phyloP scores from a whole-genome alignment of 2,888 invertebrate genomes.

The Camptogramma bilineatum region DNA sequence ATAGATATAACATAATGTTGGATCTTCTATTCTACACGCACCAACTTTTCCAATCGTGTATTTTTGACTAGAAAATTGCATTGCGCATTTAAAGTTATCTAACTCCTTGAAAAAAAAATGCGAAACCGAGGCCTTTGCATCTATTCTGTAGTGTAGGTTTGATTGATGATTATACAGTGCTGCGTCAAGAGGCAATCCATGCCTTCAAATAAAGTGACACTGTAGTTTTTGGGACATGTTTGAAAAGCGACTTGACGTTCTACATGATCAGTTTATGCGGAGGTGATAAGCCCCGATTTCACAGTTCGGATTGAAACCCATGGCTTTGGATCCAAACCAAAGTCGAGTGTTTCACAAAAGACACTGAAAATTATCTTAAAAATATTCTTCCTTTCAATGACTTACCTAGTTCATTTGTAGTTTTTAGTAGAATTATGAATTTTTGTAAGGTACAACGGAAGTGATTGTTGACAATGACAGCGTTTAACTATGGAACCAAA shows the following conservation, averaged over 20 bases:
- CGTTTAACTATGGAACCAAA: constrained; percentile 10
- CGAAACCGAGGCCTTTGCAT: background rate
- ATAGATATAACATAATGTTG: background rate
- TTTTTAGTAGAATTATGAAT: constrained; percentile 3
- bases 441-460: constrained; percentile 2
- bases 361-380: background rate
- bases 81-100: background rate
- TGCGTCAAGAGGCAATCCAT: background rate
- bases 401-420: background rate
- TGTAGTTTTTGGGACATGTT: background rate
- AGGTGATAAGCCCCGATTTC: background rate
- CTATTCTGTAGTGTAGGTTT: background rate
- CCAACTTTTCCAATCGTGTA: background rate
- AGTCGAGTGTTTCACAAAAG: background rate
- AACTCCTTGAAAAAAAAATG: background rate
- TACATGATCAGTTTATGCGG: background rate
- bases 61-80: background rate
- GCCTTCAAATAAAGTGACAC: background rate
- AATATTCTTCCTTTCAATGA: background rate
- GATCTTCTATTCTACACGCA: background rate
- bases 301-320: background rate
- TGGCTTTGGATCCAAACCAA: background rate
- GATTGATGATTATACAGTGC: background rate
- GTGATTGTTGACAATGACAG: constrained; percentile 2
- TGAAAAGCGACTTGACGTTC: background rate